These are phyloP conservation scores for Girardinus metallicus DNA, from an alignment of 2,797 vertebrate genomes.

Conservation along the genomic window DNA sequence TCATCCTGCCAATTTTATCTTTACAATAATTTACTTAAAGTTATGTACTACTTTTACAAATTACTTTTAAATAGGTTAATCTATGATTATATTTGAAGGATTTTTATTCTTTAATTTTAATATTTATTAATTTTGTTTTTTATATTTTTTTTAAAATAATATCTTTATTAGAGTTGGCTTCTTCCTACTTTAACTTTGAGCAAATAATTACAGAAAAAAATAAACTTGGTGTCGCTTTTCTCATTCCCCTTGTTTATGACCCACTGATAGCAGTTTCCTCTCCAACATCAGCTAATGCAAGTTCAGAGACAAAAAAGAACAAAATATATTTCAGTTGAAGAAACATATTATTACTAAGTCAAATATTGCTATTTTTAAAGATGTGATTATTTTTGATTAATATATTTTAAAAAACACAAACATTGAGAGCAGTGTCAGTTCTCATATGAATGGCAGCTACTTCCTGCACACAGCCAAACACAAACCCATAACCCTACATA, in stretches of 20 bases:
- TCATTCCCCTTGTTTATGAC: background rate
- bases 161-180: background rate
- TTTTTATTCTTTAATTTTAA: background rate
- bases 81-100: background rate
- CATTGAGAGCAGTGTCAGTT: background rate
- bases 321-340: background rate
- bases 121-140: background rate
- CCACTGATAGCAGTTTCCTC: background rate
- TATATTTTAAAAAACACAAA: background rate
- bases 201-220: background rate
- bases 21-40: background rate
- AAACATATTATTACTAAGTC: background rate
- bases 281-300: background rate
- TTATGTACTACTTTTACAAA: background rate
- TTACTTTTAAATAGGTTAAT: background rate
- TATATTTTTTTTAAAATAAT: background rate
- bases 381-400: background rate
- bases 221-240: background rate
- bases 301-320: background rate
- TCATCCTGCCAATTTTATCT: background rate
- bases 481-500: background rate
- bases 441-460: background rate
- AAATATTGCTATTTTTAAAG: background rate
- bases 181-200: background rate
- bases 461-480: background rate